Percentiles rank a stretch among this genome's conserved stretches.
phyloP scores from a whole-genome alignment of 2,888 invertebrate species.

The Aproaerema taeniolella region DNA sequence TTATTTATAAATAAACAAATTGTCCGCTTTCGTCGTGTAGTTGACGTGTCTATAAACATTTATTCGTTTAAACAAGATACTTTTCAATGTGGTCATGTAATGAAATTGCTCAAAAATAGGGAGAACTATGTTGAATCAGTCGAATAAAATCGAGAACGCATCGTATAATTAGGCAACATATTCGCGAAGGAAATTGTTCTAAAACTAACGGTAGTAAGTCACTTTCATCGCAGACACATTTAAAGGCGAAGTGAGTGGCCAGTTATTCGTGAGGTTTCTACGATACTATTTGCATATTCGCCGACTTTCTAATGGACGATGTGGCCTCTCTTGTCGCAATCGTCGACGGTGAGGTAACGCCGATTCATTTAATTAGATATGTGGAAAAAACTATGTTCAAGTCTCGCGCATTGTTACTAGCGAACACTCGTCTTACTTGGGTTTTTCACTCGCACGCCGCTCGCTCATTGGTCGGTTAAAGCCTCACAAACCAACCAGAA shows the following conservation, averaged over 20 bases:
- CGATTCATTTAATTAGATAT: slow-evolving; percentile 69
- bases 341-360: slow-evolving; percentile 71
- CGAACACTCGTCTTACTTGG: slow-evolving; percentile 41
- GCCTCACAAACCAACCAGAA: slow-evolving; percentile 51
- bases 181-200: slow-evolving; percentile 58
- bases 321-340: slow-evolving; percentile 73
- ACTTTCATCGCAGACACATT: slow-evolving; percentile 75
- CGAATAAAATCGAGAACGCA: slow-evolving; percentile 18
- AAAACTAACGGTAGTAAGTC: slow-evolving; percentile 71
- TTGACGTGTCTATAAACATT: slow-evolving; percentile 52
- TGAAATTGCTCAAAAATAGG: slow-evolving; percentile 21
- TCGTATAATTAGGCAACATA: slow-evolving; percentile 44
- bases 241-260: slow-evolving; percentile 74
- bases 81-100: slow-evolving; percentile 37
- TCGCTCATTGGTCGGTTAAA: slow-evolving; percentile 47
- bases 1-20: slow-evolving; percentile 50
- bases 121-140: slow-evolving; percentile 4
- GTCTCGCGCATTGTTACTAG: slow-evolving; percentile 56
- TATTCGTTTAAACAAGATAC: slow-evolving; percentile 42
- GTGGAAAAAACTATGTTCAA: slow-evolving; percentile 50
- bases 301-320: slow-evolving; percentile 77
- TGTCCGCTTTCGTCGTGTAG: slow-evolving; percentile 40
- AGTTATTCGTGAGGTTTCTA: slow-evolving; percentile 77
- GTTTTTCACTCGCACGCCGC: slow-evolving; percentile 40
- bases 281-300: slow-evolving; percentile 77